A percentile compares a stretch with the other conserved stretches of the same genome.
Evolutionary conservation across 1,140 invertebrate species (phyloP).

Genomic region (Diplogasteroides magnus): DNA sequence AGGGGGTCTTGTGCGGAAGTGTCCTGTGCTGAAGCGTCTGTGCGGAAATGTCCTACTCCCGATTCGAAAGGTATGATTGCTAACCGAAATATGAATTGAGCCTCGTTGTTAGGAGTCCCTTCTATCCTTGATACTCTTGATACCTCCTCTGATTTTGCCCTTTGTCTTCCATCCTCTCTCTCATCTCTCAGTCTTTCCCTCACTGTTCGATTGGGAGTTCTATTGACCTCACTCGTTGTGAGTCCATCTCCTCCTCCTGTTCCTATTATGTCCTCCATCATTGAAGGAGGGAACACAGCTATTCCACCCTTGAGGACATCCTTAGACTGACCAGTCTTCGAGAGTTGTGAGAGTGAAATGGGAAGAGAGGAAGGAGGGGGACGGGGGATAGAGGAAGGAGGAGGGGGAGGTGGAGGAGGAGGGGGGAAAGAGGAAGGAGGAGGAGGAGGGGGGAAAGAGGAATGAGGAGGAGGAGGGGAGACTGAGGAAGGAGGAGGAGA

Average conservation of each 20-base stretch:
- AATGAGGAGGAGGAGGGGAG: background rate
- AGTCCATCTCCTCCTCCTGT: background rate
- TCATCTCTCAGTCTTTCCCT: background rate
- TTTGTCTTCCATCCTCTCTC: background rate
- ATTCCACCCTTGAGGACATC: background rate
- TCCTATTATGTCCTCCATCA: background rate
- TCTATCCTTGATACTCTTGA: background rate
- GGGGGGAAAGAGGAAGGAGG: background rate
- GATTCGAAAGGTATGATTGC: too few relatives aligned
- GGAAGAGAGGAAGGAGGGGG: background rate
- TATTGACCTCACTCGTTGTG: background rate
- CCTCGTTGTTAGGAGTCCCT: background rate
- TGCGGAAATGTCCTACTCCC: too few relatives aligned
- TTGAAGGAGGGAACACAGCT: background rate
- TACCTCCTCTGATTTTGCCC: background rate
- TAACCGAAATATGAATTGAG: background rate
- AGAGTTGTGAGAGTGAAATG: background rate
- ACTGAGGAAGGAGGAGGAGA: background rate
- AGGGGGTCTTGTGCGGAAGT: too few relatives aligned
- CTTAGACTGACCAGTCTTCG: background rate
- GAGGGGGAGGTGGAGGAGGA: background rate
- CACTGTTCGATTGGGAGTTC: background rate
- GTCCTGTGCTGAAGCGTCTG: too few relatives aligned
- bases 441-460: background rate
- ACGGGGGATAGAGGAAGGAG: constrained; percentile 10